These are phyloP conservation scores for Anas bahamensis DNA, from an alignment of 2,797 vertebrate species.

Conservation along the genomic window DNA sequence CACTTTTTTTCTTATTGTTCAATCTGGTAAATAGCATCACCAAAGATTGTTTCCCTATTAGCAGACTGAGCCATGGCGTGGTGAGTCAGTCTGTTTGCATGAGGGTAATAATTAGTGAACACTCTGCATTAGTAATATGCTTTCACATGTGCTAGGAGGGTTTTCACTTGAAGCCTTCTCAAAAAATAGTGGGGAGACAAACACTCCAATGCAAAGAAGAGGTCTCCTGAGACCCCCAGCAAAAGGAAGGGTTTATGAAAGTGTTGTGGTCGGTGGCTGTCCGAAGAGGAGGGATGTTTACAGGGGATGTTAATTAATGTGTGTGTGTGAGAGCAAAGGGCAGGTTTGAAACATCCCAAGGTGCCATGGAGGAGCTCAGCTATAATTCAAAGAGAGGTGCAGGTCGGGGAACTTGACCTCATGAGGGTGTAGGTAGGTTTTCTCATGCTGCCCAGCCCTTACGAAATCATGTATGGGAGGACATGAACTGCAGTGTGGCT, in stretches of 20 bases:
- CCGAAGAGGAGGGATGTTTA: not conserved
- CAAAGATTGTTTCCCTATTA: not conserved
- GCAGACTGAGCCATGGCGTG: not conserved
- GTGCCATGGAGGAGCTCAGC: not conserved
- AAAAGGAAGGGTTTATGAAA: not conserved
- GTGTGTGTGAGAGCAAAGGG: not conserved
- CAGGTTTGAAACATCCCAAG: not conserved
- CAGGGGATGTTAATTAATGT: not conserved
- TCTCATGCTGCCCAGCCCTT: not conserved
- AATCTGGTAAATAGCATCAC: not conserved
- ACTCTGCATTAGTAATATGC: not conserved
- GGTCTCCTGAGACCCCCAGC: not conserved
- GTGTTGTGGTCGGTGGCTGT: not conserved
- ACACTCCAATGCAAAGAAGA: not conserved
- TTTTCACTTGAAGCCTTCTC: not conserved
- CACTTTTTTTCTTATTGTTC: not conserved
- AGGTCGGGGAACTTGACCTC: not conserved
- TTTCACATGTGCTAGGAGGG: not conserved
- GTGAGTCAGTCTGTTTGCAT: not conserved
- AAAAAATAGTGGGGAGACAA: not conserved
- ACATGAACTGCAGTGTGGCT: not conserved
- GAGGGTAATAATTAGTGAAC: constrained; percentile 3
- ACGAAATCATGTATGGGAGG: not conserved
- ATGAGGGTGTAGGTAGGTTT: not conserved
- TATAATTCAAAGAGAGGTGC: not conserved